Evolutionary conservation across 2,113 vertebrate genomes (phyloP).

Genomic region (Leptosomus discolor): DNA sequence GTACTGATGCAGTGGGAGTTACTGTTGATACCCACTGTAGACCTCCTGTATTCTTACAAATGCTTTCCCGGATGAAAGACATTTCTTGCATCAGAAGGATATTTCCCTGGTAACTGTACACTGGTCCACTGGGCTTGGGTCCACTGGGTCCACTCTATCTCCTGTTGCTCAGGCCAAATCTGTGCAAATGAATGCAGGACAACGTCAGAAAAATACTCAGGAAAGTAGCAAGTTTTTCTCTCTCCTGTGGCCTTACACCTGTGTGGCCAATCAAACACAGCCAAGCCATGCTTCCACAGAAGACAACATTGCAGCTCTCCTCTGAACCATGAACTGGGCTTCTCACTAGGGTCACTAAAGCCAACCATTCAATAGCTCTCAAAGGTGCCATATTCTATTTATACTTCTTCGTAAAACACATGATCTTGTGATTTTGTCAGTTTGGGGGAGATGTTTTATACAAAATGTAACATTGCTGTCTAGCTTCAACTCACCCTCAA

Average conservation of each 20-base stretch:
- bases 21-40: not conserved
- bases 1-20: not conserved
- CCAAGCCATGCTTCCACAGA: not conserved
- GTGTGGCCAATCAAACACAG: not conserved
- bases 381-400: not conserved
- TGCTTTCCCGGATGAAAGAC: not conserved
- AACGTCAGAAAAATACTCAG: not conserved
- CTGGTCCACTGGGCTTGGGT: not conserved
- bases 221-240: not conserved
- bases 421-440: not conserved
- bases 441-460: not conserved
- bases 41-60: not conserved
- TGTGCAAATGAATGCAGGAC: not conserved
- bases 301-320: not conserved
- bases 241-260: not conserved
- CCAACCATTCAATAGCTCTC: not conserved
- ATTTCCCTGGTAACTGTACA: not conserved
- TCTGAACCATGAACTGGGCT: not conserved
- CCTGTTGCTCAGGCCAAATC: not conserved
- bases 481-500: not conserved
- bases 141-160: no score
- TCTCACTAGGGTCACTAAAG: not conserved
- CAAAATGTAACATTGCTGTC: not conserved
- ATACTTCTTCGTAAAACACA: not conserved
- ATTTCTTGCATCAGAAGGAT: not conserved